Evolutionary conservation across 2,797 vertebrate genomes (phyloP).

Genomic region (Momotus momota): DNA sequence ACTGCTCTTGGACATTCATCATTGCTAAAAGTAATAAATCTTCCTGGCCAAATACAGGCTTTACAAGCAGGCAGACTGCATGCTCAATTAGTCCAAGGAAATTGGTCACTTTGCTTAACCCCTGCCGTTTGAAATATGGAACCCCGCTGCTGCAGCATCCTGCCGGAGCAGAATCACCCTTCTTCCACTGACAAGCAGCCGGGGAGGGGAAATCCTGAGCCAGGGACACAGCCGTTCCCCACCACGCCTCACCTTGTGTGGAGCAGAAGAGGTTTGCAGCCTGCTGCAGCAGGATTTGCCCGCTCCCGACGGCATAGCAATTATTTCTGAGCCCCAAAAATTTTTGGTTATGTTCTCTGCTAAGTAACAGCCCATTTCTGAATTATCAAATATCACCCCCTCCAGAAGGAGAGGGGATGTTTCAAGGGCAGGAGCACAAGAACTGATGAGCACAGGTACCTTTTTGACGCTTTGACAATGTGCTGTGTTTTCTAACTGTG

Average conservation of each 20-base stretch:
- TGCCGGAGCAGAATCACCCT: background rate
- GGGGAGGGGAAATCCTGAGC: background rate
- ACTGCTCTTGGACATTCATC: slow-evolving; percentile 53
- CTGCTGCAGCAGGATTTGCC: background rate
- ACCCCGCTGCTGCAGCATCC: background rate
- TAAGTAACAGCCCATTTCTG: background rate
- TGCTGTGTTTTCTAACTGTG: background rate
- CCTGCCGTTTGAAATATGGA: slow-evolving; percentile 56
- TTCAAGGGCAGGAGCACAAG: background rate
- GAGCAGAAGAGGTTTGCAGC: background rate
- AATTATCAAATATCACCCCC: background rate
- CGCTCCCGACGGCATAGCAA: fast-evolving
- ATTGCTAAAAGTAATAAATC: slow-evolving; percentile 68
- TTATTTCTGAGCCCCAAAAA: background rate
- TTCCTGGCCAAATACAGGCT: slow-evolving; percentile 65
- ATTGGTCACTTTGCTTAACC: slow-evolving; percentile 68
- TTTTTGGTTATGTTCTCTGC: background rate
- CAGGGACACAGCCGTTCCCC: background rate
- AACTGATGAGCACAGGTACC: background rate
- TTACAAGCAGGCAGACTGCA: slow-evolving; percentile 69
- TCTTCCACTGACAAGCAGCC: background rate
- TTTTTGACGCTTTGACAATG: background rate
- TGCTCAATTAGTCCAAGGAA: slow-evolving; percentile 73
- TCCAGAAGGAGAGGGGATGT: background rate
- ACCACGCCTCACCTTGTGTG: background rate